These are phyloP conservation scores for Misgurnus mizolepis DNA, from an alignment of 2,113 vertebrate genomes.

Conservation along the genomic window DNA sequence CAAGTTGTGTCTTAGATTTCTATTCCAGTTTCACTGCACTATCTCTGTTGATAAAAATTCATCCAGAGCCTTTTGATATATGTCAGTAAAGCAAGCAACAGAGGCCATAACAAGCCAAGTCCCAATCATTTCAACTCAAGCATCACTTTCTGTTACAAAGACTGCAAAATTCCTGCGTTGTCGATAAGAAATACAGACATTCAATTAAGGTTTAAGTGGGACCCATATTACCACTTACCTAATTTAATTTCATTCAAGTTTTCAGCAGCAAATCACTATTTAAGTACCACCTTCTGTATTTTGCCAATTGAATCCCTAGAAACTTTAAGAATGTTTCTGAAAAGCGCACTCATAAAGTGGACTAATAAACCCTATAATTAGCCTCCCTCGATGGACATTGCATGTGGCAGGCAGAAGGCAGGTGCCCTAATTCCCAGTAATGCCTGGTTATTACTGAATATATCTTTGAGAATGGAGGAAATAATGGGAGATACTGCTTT, in stretches of 20 bases:
- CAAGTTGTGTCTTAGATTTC: too few relatives aligned
- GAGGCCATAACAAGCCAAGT: neutral
- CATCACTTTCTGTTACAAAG: neutral
- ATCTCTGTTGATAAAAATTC: too few relatives aligned
- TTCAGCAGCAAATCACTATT: slow-evolving; percentile 19
- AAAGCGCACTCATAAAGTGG: slow-evolving; percentile 24
- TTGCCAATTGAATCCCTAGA: slow-evolving; percentile 4
- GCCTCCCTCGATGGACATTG: slow-evolving; percentile 34
- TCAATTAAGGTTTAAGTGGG: slow-evolving; percentile 14
- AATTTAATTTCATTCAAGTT: neutral
- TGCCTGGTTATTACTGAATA: slow-evolving; percentile 54
- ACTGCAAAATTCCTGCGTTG: neutral
- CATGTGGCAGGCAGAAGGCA: slow-evolving; percentile 45
- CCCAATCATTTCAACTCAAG: neutral
- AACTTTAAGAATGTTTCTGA: slow-evolving; percentile 14
- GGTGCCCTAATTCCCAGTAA: slow-evolving; percentile 58
- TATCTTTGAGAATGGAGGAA: slow-evolving; percentile 54
- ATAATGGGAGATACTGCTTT: slow-evolving; percentile 54
- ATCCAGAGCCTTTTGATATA: neutral
- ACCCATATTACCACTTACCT: neutral
- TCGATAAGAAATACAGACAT: neutral
- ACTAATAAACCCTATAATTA: slow-evolving; percentile 51
- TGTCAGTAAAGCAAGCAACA: neutral
- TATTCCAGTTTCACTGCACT: too few relatives aligned
- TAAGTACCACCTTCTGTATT: slow-evolving; percentile 23